Percentiles rank a stretch among this genome's conserved stretches.
These are phyloP conservation scores for Stenodema calcarata DNA, from an alignment of 2,888 invertebrate species.

Conservation along the genomic window DNA sequence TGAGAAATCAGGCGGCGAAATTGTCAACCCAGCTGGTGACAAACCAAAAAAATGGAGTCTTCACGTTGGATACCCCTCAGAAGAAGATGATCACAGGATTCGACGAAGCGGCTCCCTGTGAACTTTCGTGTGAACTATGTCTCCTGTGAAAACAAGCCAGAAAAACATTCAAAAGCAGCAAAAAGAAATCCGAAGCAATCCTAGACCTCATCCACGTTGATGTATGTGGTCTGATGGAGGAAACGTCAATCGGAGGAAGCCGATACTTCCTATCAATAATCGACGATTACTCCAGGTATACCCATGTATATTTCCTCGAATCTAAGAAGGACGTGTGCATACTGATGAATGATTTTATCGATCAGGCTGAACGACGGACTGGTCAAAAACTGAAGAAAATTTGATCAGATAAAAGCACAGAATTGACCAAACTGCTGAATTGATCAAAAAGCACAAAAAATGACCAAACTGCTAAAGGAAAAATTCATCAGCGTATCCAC, in stretches of 20 bases:
- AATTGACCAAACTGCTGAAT: not conserved
- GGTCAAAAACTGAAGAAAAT: slow-evolving; percentile 10
- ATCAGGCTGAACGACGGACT: not conserved
- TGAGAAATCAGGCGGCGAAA: not conserved
- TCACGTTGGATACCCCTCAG: no score
- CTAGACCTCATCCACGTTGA: slow-evolving; percentile 5
- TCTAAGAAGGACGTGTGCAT: not conserved
- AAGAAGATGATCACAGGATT: not conserved
- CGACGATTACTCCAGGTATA: slow-evolving; percentile 29
- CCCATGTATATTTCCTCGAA: not conserved
- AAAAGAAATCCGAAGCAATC: not conserved
- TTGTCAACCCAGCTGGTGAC: not conserved
- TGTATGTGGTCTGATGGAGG: slow-evolving; percentile 26
- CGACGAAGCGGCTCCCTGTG: not conserved
- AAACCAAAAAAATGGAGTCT: not conserved
- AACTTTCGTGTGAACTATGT: not conserved
- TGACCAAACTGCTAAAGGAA: slow-evolving; percentile 36
- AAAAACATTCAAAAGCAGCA: not conserved
- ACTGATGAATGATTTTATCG: not conserved
- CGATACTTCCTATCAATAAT: slow-evolving; percentile 3
- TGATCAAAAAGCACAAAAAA: no score
- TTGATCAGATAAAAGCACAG: slow-evolving; percentile 11
- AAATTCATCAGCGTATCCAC: slow-evolving; percentile 50
- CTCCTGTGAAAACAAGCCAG: not conserved
- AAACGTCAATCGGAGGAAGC: not conserved